These are phyloP conservation scores for Bradypodion ventrale DNA, from an alignment of 2,797 vertebrate genomes.

Conservation along the genomic window DNA sequence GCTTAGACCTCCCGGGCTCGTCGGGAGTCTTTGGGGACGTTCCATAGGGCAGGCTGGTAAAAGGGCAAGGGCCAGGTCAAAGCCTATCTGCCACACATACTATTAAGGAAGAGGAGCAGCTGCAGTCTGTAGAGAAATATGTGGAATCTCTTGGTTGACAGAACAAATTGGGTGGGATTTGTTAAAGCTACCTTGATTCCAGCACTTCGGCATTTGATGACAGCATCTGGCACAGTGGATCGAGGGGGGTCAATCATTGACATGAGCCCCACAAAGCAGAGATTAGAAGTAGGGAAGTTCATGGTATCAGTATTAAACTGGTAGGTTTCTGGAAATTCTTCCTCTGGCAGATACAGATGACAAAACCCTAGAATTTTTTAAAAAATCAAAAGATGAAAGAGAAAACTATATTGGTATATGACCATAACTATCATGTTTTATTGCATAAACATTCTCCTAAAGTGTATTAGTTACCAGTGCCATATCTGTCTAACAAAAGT, in stretches of 20 bases:
- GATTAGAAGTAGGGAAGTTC: conserved; percentile 78
- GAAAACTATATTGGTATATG: background rate
- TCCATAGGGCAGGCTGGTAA: too few relatives aligned
- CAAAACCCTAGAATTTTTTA: conserved; percentile 79
- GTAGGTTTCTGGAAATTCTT: conserved; percentile 74
- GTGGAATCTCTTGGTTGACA: background rate
- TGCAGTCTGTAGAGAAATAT: background rate
- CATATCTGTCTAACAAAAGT: background rate
- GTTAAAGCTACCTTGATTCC: conserved; percentile 77
- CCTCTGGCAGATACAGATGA: conserved; percentile 77
- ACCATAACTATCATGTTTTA: accelerated
- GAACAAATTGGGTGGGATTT: background rate
- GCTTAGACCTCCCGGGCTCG: too few relatives aligned
- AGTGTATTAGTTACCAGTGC: background rate
- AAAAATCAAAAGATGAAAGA: accelerated
- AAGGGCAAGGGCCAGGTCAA: too few relatives aligned
- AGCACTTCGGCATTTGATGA: conserved; percentile 80
- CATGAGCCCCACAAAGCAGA: conserved; percentile 82
- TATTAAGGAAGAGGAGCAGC: background rate
- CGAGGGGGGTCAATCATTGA: conserved; percentile 83
- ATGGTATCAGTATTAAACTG: conserved; percentile 75
- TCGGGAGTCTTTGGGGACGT: too few relatives aligned
- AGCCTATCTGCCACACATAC: too few relatives aligned
- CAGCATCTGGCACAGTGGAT: conserved; percentile 81
- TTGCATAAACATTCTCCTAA: too few relatives aligned